Evolutionary conservation across 2,797 vertebrate species (phyloP).

Genomic region (Danio tinwini): DNA sequence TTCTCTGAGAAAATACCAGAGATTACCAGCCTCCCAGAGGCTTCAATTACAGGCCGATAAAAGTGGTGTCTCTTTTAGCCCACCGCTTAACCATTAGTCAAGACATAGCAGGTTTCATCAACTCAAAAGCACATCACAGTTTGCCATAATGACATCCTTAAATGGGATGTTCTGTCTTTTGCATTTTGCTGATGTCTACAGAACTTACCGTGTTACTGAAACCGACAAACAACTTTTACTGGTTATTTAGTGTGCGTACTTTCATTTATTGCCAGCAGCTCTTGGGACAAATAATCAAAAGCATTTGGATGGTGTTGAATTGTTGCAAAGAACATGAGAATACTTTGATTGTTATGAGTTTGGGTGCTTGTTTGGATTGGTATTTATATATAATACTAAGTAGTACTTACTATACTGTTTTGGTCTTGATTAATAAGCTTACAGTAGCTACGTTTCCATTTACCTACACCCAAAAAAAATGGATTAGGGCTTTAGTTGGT

Average conservation of each 20-base stretch:
- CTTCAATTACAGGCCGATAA: slow-evolving; percentile 61
- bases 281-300: slow-evolving; percentile 15
- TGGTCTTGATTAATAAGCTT: not conserved
- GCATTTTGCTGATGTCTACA: not conserved
- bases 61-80: slow-evolving; percentile 47
- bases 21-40: slow-evolving; percentile 59
- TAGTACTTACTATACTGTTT: not conserved
- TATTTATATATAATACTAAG: not conserved
- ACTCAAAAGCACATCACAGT: slow-evolving; percentile 10
- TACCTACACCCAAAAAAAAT: too few species aligned
- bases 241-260: slow-evolving; percentile 24
- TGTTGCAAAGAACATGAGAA: not conserved
- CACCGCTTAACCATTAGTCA: slow-evolving; percentile 17
- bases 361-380: not conserved
- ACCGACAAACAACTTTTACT: slow-evolving; percentile 2
- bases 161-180: slow-evolving; percentile 1
- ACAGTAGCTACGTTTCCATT: too few species aligned
- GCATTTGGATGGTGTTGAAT: not conserved
- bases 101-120: slow-evolving; percentile 24
- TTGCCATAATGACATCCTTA: not conserved
- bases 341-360: not conserved
- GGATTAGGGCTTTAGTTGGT: too few species aligned
- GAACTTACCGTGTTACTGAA: not conserved
- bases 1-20: slow-evolving; percentile 61
- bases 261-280: slow-evolving; percentile 11